Evolutionary conservation across 2,113 vertebrate species (phyloP), one percentile per base, ranked within the genome.

Genomic region (Ceuthmochares aereus): DNA sequence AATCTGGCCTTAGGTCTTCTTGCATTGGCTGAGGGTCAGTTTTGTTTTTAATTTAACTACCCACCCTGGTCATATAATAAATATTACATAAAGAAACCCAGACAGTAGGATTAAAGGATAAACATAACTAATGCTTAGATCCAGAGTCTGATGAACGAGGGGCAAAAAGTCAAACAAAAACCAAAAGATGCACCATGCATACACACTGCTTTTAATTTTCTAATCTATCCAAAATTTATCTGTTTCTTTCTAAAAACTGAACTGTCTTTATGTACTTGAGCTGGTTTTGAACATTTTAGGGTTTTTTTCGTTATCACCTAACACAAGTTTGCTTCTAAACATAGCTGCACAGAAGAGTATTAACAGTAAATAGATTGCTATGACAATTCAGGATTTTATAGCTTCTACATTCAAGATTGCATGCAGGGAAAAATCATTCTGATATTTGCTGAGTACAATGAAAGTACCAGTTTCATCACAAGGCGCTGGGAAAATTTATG

Each of bases 31-130:
- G 62, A 64, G 56, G 80, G 92, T 89, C 83, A 87, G 73, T 68
- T 95, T 89, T 92, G 59, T 25, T 96, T 95, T 94, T 88, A 69
- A 94, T 90, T 78, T 93, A 74, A 80, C 58, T 54, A 34, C 34
- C 74, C 40, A 72, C 10, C 9, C 60, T 47, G 74, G 64, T 78
- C 90, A 72, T 62, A 91, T 58, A 93, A 94, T 82, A 95, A 87
- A 84, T 80, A 75, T 97, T 97, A 96, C 66, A 88, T 95, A 95
- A 96, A 86, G 55, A 77, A 72, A 34, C 45, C 43, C 73, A 91
- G 92, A 87, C 87, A 95, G 89, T 10, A 64, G 93, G 95, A 97
- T 96, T 97, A 97, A 96, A 93, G 95, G 96, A 93, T 95, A 93
- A 96, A 94, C 52, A 90, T 74, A 94, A 92, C 87, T 89, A 96